Evolutionary conservation across 1,140 invertebrate genomes (phyloP), one percentile per base, ranked within the genome.

Genomic region (Drosophila tristis): DNA sequence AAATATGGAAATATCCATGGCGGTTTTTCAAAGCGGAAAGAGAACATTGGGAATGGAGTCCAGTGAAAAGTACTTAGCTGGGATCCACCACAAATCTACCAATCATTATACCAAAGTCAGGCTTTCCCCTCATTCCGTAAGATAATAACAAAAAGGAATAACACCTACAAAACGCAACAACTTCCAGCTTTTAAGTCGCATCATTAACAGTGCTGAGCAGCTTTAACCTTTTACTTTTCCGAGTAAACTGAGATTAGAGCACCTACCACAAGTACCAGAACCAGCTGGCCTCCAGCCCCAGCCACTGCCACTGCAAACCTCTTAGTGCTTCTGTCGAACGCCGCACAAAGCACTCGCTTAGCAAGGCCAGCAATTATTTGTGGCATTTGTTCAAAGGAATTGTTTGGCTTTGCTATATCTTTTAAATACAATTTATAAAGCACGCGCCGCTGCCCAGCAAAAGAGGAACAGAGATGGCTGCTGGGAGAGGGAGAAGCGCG

Each of bases 361-460:
- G 64, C 60, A 71, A 58, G 67, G 64, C 51, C 78, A 86, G 81
- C 77, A 86, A 81, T 85, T 81, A 85, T 87, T 80, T 76, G 74
- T 68, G 73, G 74, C 73, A 59, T 77, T 87, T 74, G 65, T 58
- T 82, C 82, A 87, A 87, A 87, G 84, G 63, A 58, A 68, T 82
- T 87, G 62, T 66, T 75, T 66, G 61, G 70, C 72, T 75, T 75
- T 75, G 72, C 72, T 59, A 73, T 65, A 79, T 87, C 71, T 82
- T 82, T 89, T 79, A 82, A 89, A 87, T 89, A 87, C 84, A 89
- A 89, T 84, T 89, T 89, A 87, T 74, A 87, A 89, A 79, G 84
- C 79, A 87, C 64, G 76, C 66, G 61, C 55, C 60, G 74, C 16
- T 77, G 80, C 56, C 55, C 58, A 53, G 47, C 44, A 72, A 39